Conservation (phyloP, 1,140 invertebrate genomes). For the Hirudo medicinalis region DNA sequence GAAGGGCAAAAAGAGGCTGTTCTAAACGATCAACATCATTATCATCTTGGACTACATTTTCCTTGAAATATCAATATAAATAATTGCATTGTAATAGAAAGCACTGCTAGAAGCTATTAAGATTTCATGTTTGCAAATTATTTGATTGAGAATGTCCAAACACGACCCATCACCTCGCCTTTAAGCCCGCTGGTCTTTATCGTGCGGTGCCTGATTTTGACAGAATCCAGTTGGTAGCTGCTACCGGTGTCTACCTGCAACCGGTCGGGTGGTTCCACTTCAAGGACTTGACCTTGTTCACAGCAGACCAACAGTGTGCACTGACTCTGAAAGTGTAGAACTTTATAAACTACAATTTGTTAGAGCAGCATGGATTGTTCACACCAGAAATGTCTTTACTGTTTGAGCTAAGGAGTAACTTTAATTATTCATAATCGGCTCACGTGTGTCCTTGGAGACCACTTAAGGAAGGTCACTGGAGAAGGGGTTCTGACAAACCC, state of each 20-base stretch:
- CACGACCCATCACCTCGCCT: conserved; percentile 30
- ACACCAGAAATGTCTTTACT: too few species aligned
- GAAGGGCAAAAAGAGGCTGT: neutral
- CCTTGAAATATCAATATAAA: neutral
- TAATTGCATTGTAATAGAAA: neutral
- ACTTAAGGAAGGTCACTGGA: conserved; percentile 33
- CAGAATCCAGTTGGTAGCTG: conserved; percentile 34
- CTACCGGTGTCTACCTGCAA: conserved; percentile 35
- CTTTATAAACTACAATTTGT: neutral
- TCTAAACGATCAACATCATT: neutral
- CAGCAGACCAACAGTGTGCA: conserved; percentile 35
- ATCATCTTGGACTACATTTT: neutral
- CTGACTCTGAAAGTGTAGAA: conserved; percentile 27
- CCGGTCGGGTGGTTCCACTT: conserved; percentile 34
- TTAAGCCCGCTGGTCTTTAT: conserved; percentile 40
- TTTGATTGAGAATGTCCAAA: neutral
- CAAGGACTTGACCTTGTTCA: conserved; percentile 34
- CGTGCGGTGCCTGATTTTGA: conserved; percentile 30
- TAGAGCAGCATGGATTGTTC: neutral
- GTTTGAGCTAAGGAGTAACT: neutral
- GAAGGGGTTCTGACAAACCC: conserved; percentile 37
- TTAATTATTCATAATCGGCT: neutral
- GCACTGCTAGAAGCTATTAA: neutral
- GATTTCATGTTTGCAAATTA: neutral
- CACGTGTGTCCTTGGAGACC: conserved; percentile 31